A percentile compares a stretch with the other conserved stretches of the same genome.
phyloP scores from a whole-genome alignment of 1,140 invertebrate species.

The Drosophila sturtevanti region DNA sequence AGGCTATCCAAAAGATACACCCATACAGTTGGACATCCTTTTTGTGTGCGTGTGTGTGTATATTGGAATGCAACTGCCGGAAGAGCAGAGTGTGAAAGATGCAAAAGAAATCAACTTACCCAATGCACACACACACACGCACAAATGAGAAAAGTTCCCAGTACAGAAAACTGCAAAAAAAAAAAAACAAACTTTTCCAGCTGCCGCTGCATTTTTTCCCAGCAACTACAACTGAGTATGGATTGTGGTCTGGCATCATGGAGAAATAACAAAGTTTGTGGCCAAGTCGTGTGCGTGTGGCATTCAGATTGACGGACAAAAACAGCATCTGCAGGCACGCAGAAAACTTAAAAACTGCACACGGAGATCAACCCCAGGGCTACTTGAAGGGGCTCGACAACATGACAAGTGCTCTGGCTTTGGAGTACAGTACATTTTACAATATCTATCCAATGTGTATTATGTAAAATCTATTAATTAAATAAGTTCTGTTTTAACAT shows the following conservation, averaged over 20 bases:
- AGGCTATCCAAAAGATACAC: conserved; percentile 6
- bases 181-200: conserved; percentile 58
- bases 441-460: not conserved
- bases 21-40: conserved; percentile 48
- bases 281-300: conserved; percentile 72
- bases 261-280: conserved; percentile 69
- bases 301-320: conserved; percentile 60
- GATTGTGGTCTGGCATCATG: conserved; percentile 31
- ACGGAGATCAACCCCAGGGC: conserved; percentile 19
- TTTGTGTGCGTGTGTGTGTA: conserved; percentile 10
- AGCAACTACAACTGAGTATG: not conserved
- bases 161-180: conserved; percentile 62
- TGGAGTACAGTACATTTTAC: not conserved
- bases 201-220: conserved; percentile 34
- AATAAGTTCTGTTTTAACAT: conserved; percentile 16
- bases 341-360: not conserved
- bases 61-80: conserved; percentile 14
- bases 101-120: conserved; percentile 46
- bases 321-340: conserved; percentile 14
- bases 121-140: conserved; percentile 67
- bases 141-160: conserved; percentile 79
- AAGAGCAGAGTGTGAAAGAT: conserved; percentile 14
- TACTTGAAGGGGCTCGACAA: not conserved
- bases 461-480: conserved; percentile 57
- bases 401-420: conserved; percentile 11